A percentile compares a stretch with the other conserved stretches of the same genome.
phyloP scores from a whole-genome alignment of 2,113 vertebrate species.

The Thunnus thynnus region DNA sequence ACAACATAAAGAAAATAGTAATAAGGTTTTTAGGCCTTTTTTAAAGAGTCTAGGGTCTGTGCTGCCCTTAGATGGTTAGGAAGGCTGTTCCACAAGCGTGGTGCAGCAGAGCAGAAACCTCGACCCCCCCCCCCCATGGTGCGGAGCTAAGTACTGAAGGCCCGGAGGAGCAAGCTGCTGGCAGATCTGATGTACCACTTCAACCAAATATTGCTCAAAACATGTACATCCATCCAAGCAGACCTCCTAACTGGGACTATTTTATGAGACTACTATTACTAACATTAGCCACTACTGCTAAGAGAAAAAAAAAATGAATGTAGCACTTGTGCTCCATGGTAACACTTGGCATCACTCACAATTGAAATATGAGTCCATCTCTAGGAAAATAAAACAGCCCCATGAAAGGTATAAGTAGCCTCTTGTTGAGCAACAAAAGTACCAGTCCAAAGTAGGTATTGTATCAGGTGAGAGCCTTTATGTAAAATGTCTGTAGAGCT shows the following conservation, averaged over 20 bases:
- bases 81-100: too few species aligned
- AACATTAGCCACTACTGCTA: conserved; percentile 15
- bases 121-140: too few species aligned
- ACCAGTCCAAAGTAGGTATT: conserved; percentile 44
- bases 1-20: too few species aligned
- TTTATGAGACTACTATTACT: conserved; percentile 43
- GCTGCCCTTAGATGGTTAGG: too few species aligned
- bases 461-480: conserved; percentile 45
- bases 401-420: conserved; percentile 48
- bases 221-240: conserved; percentile 6
- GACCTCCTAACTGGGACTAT: conserved; percentile 20
- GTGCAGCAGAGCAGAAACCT: too few species aligned
- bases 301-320: conserved; percentile 20
- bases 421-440: conserved; percentile 52
- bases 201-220: not conserved
- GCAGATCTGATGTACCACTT: too few species aligned
- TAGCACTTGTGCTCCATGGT: conserved; percentile 30
- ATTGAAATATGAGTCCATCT: conserved; percentile 51
- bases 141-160: too few species aligned
- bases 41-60: too few species aligned
- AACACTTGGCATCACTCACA: conserved; percentile 37
- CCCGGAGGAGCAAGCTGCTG: too few species aligned
- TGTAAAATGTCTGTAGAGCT: conserved; percentile 58
- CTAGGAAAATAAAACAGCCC: conserved; percentile 47
- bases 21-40: too few species aligned